phyloP scores from a whole-genome alignment of 2,888 invertebrate species.

The Endotricha flammealis region DNA sequence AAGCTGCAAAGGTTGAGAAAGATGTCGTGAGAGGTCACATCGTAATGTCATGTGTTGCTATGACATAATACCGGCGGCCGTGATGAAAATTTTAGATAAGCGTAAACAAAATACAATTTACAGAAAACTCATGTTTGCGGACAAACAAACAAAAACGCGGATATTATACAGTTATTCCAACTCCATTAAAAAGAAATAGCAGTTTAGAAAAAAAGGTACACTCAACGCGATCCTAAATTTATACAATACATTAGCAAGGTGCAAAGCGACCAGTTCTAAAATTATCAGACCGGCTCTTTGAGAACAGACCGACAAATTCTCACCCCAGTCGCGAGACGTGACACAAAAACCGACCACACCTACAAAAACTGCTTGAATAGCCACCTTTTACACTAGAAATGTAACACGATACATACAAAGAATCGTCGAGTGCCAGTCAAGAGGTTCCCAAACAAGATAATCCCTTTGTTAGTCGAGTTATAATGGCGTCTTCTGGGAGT shows the following conservation, averaged over 20 bases:
- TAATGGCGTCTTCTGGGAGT: constrained; percentile 62
- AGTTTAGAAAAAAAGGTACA: constrained; percentile 2
- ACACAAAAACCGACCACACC: constrained; percentile 54
- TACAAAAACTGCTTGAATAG: constrained; percentile 64
- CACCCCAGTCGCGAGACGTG: constrained; percentile 42
- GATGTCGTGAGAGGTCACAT: too few relatives aligned
- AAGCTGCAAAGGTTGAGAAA: too few relatives aligned
- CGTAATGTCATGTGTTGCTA: too few relatives aligned
- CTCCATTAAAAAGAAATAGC: neutral
- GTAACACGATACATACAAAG: constrained; percentile 67
- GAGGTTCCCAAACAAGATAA: constrained; percentile 76
- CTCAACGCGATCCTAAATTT: constrained; percentile 12
- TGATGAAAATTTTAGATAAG: too few relatives aligned
- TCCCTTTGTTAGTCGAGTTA: constrained; percentile 69
- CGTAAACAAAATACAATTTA: too few relatives aligned
- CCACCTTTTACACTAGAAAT: constrained; percentile 49
- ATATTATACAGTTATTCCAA: constrained; percentile 1
- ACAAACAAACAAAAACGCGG: neutral
- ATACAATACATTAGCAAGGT: constrained; percentile 40
- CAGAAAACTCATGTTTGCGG: constrained; percentile 11
- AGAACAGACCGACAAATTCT: constrained; percentile 49
- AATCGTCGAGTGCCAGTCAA: constrained; percentile 66
- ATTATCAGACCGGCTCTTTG: constrained; percentile 31
- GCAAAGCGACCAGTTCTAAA: constrained; percentile 33
- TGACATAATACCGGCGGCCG: too few relatives aligned